Evolutionary conservation across 2,888 invertebrate species (phyloP).

Genomic region (Anoplius nigerrimus): DNA sequence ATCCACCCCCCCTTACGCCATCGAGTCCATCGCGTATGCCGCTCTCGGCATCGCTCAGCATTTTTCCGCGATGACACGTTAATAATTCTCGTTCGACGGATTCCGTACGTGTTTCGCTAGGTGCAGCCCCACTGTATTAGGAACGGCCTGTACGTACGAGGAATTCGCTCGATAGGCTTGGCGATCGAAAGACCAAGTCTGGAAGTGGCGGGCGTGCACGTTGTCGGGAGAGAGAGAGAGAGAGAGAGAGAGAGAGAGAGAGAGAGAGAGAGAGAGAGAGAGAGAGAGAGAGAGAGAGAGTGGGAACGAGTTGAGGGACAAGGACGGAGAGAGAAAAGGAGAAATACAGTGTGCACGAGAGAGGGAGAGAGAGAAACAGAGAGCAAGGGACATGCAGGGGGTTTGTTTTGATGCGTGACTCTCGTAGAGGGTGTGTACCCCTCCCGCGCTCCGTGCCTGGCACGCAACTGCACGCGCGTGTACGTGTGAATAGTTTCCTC

Average conservation of each 20-base stretch:
- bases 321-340: background rate
- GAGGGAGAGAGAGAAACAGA: background rate
- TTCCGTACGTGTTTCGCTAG: too few relatives aligned
- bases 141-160: too few relatives aligned
- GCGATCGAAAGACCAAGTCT: conserved; percentile 4
- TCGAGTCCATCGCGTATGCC: too few relatives aligned
- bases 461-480: conserved; percentile 49
- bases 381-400: conserved; percentile 31
- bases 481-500: conserved; percentile 4
- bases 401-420: conserved; percentile 62
- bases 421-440: conserved; percentile 40
- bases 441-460: conserved; percentile 47
- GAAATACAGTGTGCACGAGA: background rate
- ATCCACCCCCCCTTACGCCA: too few relatives aligned
- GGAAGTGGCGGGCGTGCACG: background rate
- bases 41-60: too few relatives aligned
- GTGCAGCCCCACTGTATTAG: too few relatives aligned
- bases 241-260: background rate
- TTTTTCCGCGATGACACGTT: too few relatives aligned
- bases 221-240: background rate
- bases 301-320: background rate
- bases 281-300: background rate
- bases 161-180: too few relatives aligned
- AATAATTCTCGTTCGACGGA: too few relatives aligned
- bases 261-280: background rate